A percentile compares a stretch with the other conserved stretches of the same genome.
phyloP scores from a whole-genome alignment of 1,140 invertebrate species.

The Aporrectodea caliginosa region DNA sequence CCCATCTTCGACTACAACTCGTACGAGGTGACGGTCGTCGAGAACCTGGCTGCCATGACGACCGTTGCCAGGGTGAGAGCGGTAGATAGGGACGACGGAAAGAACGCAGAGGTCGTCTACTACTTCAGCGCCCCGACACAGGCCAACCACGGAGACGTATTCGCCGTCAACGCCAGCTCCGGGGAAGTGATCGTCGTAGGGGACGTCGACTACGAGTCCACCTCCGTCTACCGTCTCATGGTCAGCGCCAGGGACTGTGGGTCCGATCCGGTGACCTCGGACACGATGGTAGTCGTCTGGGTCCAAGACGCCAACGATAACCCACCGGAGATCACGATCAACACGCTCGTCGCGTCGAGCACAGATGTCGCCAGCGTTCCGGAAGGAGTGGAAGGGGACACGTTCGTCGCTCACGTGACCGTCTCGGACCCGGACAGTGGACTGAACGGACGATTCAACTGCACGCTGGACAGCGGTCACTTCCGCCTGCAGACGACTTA shows the following conservation, averaged over 20 bases:
- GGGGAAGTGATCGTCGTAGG: constrained; percentile 16
- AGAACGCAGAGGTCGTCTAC: constrained; percentile 25
- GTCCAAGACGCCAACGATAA: constrained; percentile 31
- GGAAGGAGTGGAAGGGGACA: constrained; percentile 18
- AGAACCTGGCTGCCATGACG: constrained; percentile 53
- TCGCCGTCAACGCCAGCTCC: constrained; percentile 13
- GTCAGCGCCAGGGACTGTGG: constrained; percentile 22
- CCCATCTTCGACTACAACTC: constrained; percentile 15
- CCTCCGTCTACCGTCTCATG: constrained; percentile 14
- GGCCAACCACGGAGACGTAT: constrained; percentile 15
- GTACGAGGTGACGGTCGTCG: constrained; percentile 13
- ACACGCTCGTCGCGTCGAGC: not conserved
- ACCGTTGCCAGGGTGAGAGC: constrained; percentile 61
- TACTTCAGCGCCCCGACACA: not conserved
- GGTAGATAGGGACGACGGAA: constrained; percentile 6
- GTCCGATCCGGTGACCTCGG: not conserved
- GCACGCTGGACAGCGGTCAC: constrained; percentile 20
- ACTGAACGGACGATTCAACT: constrained; percentile 28
- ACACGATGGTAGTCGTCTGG: constrained; percentile 17
- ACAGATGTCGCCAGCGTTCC: constrained; percentile 11
- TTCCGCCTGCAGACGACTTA: constrained; percentile 18
- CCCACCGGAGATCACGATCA: constrained; percentile 24
- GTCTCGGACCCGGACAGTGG: constrained; percentile 29
- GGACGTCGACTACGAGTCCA: constrained; percentile 20
- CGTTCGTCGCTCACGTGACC: constrained; percentile 30